Evolutionary conservation across 2,113 vertebrate genomes (phyloP).

Genomic region (Cyanistes caeruleus): DNA sequence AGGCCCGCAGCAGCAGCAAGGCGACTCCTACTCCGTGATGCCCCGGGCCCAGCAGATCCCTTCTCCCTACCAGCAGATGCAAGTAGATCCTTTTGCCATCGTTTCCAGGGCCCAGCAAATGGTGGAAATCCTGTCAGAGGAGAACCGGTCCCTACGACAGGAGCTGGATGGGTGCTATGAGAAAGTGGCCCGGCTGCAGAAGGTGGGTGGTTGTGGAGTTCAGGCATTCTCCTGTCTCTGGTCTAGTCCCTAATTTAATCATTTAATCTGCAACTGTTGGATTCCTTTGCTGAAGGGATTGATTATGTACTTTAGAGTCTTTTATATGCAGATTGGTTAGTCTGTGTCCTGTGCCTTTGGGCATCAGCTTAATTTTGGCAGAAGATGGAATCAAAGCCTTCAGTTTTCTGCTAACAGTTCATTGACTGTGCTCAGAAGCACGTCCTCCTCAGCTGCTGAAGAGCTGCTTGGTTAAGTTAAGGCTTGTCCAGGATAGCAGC

Average conservation of each 20-base stretch:
- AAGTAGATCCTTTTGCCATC: conserved; percentile 88
- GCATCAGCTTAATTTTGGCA: not conserved
- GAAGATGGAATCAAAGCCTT: not conserved
- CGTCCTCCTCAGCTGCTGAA: not conserved
- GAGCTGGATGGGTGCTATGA: conserved; percentile 93
- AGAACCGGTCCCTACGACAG: conserved; percentile 89
- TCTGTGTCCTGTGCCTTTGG: not conserved
- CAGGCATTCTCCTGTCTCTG: not conserved
- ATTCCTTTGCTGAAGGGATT: not conserved
- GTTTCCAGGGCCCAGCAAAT: conserved; percentile 93
- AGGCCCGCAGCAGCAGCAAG: conserved; percentile 78
- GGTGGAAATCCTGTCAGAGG: conserved; percentile 92
- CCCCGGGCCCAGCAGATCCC: conserved; percentile 84
- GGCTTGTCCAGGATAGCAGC: not conserved
- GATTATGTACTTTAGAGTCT: not conserved
- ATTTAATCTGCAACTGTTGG: not conserved
- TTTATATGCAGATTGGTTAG: not conserved
- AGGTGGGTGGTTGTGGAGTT: conserved; percentile 75
- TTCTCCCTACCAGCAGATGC: conserved; percentile 82
- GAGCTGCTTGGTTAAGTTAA: not conserved
- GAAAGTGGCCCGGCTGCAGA: conserved; percentile 93
- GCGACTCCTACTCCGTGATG: conserved; percentile 82
- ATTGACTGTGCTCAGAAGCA: not conserved
- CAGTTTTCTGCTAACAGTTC: not conserved
- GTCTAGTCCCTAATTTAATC: not conserved